A percentile compares a stretch with the other conserved stretches of the same genome.
These are phyloP conservation scores for Micromys minutus DNA, from an alignment of 2,113 vertebrate genomes.

Conservation along the genomic window DNA sequence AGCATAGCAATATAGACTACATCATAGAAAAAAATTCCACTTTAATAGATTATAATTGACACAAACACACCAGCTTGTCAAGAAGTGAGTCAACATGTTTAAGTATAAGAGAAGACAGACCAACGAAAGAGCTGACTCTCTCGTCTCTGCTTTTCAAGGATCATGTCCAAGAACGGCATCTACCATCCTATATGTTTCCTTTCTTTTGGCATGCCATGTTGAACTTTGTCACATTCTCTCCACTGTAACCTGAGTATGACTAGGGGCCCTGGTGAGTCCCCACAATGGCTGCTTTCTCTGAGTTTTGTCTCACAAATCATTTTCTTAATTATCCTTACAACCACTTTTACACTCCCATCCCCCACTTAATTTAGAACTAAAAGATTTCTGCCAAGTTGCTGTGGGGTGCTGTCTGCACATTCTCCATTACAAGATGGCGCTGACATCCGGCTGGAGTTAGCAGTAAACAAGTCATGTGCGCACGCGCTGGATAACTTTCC, in stretches of 20 bases:
- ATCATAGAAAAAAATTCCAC: background rate
- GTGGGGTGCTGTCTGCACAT: too few relatives aligned
- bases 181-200: background rate
- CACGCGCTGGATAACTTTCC: too few relatives aligned
- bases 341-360: background rate
- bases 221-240: background rate
- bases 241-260: background rate
- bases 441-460: too few relatives aligned
- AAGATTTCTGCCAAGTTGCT: constrained; percentile 12
- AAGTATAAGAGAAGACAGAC: background rate
- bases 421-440: too few relatives aligned
- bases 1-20: background rate
- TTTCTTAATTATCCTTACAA: background rate
- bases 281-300: background rate
- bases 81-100: background rate
- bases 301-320: background rate
- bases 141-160: background rate
- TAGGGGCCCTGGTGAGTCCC: background rate
- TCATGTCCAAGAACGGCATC: rapidly evolving
- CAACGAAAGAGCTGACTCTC: background rate
- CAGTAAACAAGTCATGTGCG: too few relatives aligned
- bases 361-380: background rate
- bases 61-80: background rate
- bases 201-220: background rate
- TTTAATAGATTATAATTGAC: background rate